These are phyloP conservation scores for Enteromius afrohamiltoni DNA, from an alignment of 2,797 vertebrate species.

Conservation along the genomic window DNA sequence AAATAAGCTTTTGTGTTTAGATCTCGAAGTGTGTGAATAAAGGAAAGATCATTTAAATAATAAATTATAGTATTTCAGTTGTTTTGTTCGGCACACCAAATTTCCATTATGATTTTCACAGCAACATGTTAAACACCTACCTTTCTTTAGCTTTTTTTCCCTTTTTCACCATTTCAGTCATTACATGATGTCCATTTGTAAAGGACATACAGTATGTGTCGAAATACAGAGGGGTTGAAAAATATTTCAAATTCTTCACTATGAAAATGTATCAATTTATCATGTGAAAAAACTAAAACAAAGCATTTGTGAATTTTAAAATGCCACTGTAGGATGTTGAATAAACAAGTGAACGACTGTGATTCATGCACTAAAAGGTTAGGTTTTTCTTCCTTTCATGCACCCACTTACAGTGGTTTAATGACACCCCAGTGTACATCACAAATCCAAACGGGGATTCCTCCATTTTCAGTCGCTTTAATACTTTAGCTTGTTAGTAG, in stretches of 20 bases:
- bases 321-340: not conserved
- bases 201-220: not conserved
- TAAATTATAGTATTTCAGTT: not conserved
- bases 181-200: not conserved
- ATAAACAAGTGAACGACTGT: not conserved
- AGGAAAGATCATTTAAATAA: slow-evolving; percentile 2
- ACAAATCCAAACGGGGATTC: slow-evolving; percentile 45
- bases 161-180: not conserved
- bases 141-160: not conserved
- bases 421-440: slow-evolving; percentile 37
- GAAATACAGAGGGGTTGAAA: not conserved
- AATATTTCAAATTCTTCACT: not conserved
- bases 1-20: slow-evolving; percentile 1
- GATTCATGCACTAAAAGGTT: not conserved
- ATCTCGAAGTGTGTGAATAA: slow-evolving; percentile 12
- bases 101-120: not conserved
- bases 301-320: not conserved
- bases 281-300: not conserved
- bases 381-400: not conserved
- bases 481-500: slow-evolving; percentile 48
- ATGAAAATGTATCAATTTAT: not conserved
- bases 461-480: slow-evolving; percentile 21
- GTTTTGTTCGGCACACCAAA: not conserved
- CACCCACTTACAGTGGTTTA: slow-evolving; percentile 23
- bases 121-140: not conserved